These are phyloP conservation scores for Eupithecia inturbata DNA, from an alignment of 2,888 invertebrate species.

Conservation along the genomic window DNA sequence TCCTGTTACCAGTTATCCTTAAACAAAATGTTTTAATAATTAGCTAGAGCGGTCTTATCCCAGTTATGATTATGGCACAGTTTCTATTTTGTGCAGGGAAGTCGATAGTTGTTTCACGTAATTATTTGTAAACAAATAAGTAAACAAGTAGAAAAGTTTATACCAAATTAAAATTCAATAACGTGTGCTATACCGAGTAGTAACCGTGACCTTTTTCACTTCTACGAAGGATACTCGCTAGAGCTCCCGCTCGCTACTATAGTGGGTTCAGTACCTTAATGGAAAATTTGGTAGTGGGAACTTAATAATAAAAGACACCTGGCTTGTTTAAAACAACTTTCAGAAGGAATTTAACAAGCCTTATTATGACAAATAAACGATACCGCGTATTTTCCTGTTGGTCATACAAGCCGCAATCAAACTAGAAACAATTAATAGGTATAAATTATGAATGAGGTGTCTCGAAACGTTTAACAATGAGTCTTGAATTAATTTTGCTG, in stretches of 20 bases:
- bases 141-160: background rate
- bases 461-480: slow-evolving; percentile 62
- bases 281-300: background rate
- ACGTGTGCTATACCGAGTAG: background rate
- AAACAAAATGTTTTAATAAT: background rate
- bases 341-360: slow-evolving; percentile 4
- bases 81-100: background rate
- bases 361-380: slow-evolving; percentile 17
- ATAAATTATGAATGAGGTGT: slow-evolving; percentile 76
- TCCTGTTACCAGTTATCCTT: background rate
- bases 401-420: slow-evolving; percentile 47
- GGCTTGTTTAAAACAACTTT: slow-evolving; percentile 7
- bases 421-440: slow-evolving; percentile 63
- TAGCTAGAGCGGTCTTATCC: background rate
- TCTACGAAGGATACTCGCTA: background rate
- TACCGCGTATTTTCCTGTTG: slow-evolving; percentile 43
- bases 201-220: slow-evolving; percentile 6
- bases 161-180: slow-evolving; percentile 6
- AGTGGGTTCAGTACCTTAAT: background rate
- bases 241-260: too few relatives aligned
- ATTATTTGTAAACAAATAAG: slow-evolving; percentile 1
- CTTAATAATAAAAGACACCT: background rate
- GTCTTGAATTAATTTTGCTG: slow-evolving; percentile 52
- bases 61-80: background rate
- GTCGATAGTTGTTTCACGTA: background rate